These are phyloP conservation scores for Poeciliopsis presidionis DNA, from an alignment of 2,797 vertebrate species.

Conservation along the genomic window DNA sequence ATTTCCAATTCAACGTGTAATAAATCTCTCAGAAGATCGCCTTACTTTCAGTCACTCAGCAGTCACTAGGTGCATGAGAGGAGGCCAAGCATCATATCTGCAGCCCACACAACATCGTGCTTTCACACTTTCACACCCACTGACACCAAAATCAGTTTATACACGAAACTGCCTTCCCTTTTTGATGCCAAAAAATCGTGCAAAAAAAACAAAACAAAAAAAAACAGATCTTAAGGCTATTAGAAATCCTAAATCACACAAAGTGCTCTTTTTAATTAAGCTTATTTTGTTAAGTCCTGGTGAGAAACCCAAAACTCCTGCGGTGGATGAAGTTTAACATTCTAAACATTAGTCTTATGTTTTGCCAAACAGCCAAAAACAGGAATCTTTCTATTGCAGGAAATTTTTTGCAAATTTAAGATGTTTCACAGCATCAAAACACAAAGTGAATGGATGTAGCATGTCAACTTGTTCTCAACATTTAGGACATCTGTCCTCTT, in stretches of 20 bases:
- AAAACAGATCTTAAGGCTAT: neutral
- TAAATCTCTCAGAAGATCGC: constrained; percentile 66
- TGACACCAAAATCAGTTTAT: constrained; percentile 32
- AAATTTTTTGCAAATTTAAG: neutral
- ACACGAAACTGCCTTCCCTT: constrained; percentile 7
- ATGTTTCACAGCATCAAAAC: neutral
- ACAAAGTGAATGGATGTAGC: neutral
- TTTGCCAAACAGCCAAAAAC: neutral
- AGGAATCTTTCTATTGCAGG: neutral
- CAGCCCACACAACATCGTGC: neutral
- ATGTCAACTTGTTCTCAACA: neutral
- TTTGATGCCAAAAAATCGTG: constrained; percentile 32
- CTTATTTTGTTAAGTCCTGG: neutral
- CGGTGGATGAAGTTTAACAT: neutral
- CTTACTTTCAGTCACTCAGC: constrained; percentile 60
- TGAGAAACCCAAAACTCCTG: neutral
- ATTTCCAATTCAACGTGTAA: constrained; percentile 69
- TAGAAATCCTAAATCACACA: neutral
- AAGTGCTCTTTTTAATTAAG: neutral
- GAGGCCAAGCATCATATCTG: constrained; percentile 31
- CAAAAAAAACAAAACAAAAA: constrained; percentile 7
- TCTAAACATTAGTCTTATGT: too few species aligned
- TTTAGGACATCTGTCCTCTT: neutral
- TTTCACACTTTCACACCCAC: constrained; percentile 32
- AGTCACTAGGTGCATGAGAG: constrained; percentile 66